Evolutionary conservation across 1,140 invertebrate genomes (phyloP), one percentile per base, ranked within the genome.

Genomic region (Pseudomyrmex pallidus): DNA sequence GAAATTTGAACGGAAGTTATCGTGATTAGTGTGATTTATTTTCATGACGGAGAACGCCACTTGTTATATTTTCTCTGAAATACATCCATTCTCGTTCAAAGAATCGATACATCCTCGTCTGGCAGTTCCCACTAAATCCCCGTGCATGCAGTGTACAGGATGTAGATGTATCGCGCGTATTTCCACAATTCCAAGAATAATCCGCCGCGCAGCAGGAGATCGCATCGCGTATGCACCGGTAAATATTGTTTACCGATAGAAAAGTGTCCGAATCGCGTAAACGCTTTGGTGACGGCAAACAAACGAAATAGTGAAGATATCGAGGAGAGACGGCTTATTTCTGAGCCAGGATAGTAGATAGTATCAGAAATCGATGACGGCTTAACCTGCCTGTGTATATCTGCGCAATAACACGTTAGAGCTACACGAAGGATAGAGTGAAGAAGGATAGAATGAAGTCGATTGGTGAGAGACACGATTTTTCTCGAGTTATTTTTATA

Each of bases 201-300:
- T 70, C 64, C 64, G 64, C 64, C 20, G 52, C 20, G 54, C 44
- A 8, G 64, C 54, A 54, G 67, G 22, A 70, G 54, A 70, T 70
- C 64, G 76, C 44, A 80, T 80, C 76, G 35, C 76, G 64, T 80
- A 80, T 72, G 76, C 66, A 20, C 66, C 66, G 66, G 56, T 70
- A 80, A 80, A 80, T 80, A 80, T 80, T 80, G 76, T 80, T 80
- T 80, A 70, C 66, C 76, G 66, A 80, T 72, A 56, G 64, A 72
- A 70, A 70, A 80, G 76, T 72, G 76, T 70, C 76, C 66, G 76
- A 80, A 80, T 80, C 76, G 76, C 76, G 66, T 80, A 80, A 80
- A 80, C 66, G 76, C 76, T 59, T 70, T 56, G 54, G 66, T 80
- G 66, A 72, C 22, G 64, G 22, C 44, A 22, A 80, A 80, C 54